Evolutionary conservation across 2,888 invertebrate genomes (phyloP).

Genomic region (Andrena marginata): DNA sequence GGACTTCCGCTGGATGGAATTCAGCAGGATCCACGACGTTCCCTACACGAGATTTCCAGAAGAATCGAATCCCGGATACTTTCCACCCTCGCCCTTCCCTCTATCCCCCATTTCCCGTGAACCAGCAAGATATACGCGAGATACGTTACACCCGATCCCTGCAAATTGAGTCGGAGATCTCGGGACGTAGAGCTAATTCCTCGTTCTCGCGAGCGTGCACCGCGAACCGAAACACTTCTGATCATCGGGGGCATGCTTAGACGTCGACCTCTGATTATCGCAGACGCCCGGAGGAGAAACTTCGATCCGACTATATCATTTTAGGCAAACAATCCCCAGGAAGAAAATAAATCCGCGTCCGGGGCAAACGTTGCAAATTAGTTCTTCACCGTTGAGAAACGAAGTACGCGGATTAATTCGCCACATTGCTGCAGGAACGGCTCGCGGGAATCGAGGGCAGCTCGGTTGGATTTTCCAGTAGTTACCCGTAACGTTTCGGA

Average conservation of each 20-base stretch:
- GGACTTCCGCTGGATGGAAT: neutral
- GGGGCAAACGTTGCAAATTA: conserved; percentile 1
- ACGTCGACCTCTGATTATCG: too few species aligned
- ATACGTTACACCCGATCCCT: too few species aligned
- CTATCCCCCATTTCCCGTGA: too few species aligned
- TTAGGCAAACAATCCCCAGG: neutral
- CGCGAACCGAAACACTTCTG: too few species aligned
- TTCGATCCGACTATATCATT: too few species aligned
- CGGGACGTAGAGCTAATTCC: too few species aligned
- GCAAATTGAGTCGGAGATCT: too few species aligned
- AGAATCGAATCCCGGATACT: neutral
- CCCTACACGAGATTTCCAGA: neutral
- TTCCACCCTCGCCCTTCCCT: too few species aligned
- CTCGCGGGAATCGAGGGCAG: conserved; percentile 26
- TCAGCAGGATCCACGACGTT: neutral
- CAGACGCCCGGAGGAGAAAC: too few species aligned
- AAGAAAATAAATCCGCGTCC: conserved; percentile 2
- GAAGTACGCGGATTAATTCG: conserved; percentile 31
- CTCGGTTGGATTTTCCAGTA: conserved; percentile 4
- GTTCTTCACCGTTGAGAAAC: neutral
- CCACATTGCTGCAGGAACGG: neutral
- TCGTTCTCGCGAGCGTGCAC: too few species aligned
- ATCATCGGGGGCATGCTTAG: too few species aligned
- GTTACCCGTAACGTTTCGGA: conserved; percentile 27
- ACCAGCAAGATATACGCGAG: too few species aligned